Evolutionary conservation across 2,113 vertebrate species (phyloP).

Genomic region (Emydocephalus ijimae): DNA sequence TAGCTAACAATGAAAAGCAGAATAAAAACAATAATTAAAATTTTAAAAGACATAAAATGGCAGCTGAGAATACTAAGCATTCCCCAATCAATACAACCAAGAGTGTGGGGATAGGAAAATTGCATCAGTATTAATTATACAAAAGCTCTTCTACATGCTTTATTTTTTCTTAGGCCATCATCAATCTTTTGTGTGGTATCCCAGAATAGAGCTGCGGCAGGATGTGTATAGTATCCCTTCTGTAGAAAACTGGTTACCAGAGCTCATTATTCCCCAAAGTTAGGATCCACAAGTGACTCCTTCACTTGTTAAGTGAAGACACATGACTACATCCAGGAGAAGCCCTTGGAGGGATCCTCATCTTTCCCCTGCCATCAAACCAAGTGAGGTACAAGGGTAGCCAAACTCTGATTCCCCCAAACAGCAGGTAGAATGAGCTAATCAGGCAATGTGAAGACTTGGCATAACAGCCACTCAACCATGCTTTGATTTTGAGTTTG

Average conservation of each 20-base stretch:
- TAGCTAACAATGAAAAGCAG: background rate
- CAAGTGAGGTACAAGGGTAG: background rate
- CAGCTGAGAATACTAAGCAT: background rate
- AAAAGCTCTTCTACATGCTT: background rate
- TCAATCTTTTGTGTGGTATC: background rate
- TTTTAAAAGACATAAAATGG: background rate
- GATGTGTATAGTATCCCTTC: background rate
- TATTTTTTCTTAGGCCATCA: background rate
- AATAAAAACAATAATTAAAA: background rate
- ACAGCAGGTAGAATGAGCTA: background rate
- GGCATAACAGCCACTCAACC: background rate
- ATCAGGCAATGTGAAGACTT: background rate
- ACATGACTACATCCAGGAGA: background rate
- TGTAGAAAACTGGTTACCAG: background rate
- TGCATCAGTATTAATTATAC: background rate
- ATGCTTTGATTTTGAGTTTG: background rate
- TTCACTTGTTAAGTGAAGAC: background rate
- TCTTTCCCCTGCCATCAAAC: background rate
- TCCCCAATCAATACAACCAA: background rate
- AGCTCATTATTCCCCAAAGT: background rate
- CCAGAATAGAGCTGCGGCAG: background rate
- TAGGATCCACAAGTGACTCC: background rate
- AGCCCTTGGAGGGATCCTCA: background rate
- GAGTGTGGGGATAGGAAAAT: background rate
- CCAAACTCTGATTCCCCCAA: background rate